Conservation (phyloP, 2,888 invertebrate species). For the Brenthis ino region DNA sequence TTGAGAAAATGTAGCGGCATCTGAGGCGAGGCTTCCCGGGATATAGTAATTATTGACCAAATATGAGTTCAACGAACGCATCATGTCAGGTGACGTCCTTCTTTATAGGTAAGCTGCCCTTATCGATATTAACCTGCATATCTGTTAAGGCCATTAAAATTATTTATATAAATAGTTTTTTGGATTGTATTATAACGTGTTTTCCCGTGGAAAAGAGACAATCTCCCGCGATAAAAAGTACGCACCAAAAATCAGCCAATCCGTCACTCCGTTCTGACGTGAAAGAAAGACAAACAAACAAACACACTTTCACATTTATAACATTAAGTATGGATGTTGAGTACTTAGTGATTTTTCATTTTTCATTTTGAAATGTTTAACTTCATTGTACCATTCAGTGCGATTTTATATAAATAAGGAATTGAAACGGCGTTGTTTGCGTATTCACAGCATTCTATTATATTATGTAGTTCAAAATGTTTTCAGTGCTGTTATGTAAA, state of each 20-base stretch:
- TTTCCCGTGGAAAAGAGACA: too few relatives aligned
- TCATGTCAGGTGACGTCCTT: constrained; percentile 33
- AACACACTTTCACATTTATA: too few relatives aligned
- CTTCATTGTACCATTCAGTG: neutral
- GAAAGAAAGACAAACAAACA: too few relatives aligned
- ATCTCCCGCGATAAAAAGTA: too few relatives aligned
- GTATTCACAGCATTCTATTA: neutral
- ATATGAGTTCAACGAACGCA: constrained; percentile 18
- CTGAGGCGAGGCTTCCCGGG: constrained; percentile 2
- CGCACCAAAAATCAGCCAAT: too few relatives aligned
- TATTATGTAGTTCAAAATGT: neutral
- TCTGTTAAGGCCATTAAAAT: neutral
- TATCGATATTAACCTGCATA: constrained; percentile 14
- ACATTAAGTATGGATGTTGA: neutral
- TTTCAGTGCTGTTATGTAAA: constrained; percentile 7
- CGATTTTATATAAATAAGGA: neutral
- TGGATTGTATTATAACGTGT: too few relatives aligned
- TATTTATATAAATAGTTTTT: too few relatives aligned
- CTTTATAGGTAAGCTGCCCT: constrained; percentile 34
- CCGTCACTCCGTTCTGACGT: too few relatives aligned
- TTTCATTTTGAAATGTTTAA: constrained; percentile 7
- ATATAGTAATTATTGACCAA: constrained; percentile 11
- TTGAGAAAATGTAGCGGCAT: constrained; percentile 6
- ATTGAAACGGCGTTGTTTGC: neutral
- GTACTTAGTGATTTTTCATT: constrained; percentile 13